Evolutionary conservation across 2,113 vertebrate species (phyloP), one percentile per base, ranked within the genome.

Genomic region (Mola mola): DNA sequence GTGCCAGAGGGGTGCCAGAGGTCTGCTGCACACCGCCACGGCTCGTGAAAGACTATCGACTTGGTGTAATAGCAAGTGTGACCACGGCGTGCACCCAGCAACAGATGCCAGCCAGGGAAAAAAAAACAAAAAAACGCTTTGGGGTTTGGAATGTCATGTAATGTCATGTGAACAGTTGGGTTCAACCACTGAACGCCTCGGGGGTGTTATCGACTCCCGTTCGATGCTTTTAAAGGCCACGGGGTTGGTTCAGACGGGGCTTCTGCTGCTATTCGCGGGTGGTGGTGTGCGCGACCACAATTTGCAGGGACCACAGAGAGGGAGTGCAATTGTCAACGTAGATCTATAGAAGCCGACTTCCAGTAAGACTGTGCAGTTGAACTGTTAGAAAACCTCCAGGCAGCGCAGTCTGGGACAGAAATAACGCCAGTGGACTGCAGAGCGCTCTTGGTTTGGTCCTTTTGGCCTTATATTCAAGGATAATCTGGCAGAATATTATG

Each of bases 131-230:
- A 82, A 88, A 87, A 71, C 61, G 75, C 82, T 83, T 76, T 81
- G 80, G 86, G 78, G 66, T 75, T 85, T 87, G 84, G 90, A 91
- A 91, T 90, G 89, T 87, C 89, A 91, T 87, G 86, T 84, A 91
- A 91, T 90, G 89, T 87, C 89, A 91, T 87, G 86, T 84, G 87
- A 84, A 88, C 88, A 87, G 88, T 80, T 90, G 87, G 86, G 81
- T 84, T 90, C 86, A 89, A 89, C 87, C 87, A 89, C 82, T 90
- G 89, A 91, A 89, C 87, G 85, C 87, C 78, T 82, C 84, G 81
- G 88, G 90, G 84, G 87, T 89, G 73, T 81, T 84, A 90, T 89
- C 49, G 87, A 91, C 87, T 84, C 82, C 77, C 82, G 15, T 86
- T 75, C 81, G 74, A 68, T 77, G 81, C 87, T 85, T 89, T 89